These are phyloP conservation scores for Thinocorus orbignyianus DNA, from an alignment of 2,113 vertebrate species.

Conservation along the genomic window DNA sequence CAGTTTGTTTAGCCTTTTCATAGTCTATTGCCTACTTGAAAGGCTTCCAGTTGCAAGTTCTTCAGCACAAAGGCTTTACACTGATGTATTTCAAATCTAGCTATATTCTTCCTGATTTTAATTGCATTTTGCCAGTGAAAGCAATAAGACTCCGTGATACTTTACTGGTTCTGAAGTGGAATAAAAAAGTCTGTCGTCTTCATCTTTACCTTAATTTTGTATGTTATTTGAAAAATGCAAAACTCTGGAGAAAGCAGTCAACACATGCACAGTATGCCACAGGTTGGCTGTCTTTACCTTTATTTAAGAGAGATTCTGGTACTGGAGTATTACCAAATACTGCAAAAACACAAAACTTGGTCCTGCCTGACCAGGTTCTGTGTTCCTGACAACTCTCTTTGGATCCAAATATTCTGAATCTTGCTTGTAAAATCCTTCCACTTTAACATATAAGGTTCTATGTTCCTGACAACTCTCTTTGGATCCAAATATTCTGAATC, in stretches of 20 bases:
- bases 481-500: not conserved
- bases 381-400: not conserved
- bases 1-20: slow-evolving; percentile 45
- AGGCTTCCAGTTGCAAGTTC: not conserved
- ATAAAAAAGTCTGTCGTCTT: not conserved
- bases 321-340: not conserved
- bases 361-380: not conserved
- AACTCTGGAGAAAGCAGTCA: not conserved
- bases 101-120: not conserved
- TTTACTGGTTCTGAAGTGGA: not conserved
- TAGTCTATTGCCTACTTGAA: slow-evolving; percentile 12
- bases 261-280: not conserved
- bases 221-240: not conserved
- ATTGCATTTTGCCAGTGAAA: slow-evolving; percentile 2
- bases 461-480: not conserved
- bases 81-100: not conserved
- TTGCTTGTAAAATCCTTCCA: not conserved
- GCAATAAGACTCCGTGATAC: not conserved
- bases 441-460: not conserved
- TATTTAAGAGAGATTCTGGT: not conserved
- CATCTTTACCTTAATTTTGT: not conserved
- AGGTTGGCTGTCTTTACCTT: not conserved
- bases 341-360: not conserved
- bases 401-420: not conserved
- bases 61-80: slow-evolving; percentile 21